phyloP scores from a whole-genome alignment of 2,797 vertebrate genomes.

The Buceros bicornis region DNA sequence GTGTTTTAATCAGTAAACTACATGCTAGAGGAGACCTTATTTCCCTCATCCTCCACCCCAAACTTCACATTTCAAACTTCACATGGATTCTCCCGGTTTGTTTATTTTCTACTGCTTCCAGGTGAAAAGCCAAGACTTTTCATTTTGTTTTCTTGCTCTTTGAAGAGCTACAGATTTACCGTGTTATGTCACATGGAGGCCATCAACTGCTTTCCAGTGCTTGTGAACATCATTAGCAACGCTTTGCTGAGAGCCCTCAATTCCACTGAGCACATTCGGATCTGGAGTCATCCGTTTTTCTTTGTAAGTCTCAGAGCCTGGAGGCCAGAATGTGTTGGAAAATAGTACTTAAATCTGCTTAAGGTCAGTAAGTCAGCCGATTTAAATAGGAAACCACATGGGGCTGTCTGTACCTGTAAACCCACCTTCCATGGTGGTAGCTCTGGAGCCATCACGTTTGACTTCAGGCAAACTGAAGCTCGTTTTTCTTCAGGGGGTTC shows the following conservation, averaged over 20 bases:
- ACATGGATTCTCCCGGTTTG: background rate
- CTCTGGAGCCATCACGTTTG: background rate
- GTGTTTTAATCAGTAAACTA: background rate
- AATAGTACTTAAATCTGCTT: background rate
- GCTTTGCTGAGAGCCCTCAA: constrained; percentile 85
- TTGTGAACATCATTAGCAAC: constrained; percentile 90
- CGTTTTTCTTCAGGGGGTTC: background rate
- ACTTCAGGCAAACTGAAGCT: background rate
- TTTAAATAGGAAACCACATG: background rate
- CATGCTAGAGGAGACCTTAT: background rate
- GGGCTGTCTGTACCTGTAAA: background rate
- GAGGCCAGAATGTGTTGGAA: background rate
- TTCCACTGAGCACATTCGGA: constrained; percentile 81
- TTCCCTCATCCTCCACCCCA: background rate
- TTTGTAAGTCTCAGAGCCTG: constrained; percentile 79
- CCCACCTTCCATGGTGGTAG: background rate
- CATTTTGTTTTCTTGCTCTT: background rate
- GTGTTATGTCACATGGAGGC: constrained; percentile 88
- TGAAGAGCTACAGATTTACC: constrained; percentile 85
- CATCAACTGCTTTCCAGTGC: constrained; percentile 89
- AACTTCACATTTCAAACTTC: background rate
- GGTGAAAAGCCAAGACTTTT: background rate
- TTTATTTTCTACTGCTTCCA: background rate
- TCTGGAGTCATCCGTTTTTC: constrained; percentile 87
- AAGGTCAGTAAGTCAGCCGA: background rate